Evolutionary conservation across 2,888 invertebrate genomes (phyloP).

Genomic region (Terebella lapidaria): DNA sequence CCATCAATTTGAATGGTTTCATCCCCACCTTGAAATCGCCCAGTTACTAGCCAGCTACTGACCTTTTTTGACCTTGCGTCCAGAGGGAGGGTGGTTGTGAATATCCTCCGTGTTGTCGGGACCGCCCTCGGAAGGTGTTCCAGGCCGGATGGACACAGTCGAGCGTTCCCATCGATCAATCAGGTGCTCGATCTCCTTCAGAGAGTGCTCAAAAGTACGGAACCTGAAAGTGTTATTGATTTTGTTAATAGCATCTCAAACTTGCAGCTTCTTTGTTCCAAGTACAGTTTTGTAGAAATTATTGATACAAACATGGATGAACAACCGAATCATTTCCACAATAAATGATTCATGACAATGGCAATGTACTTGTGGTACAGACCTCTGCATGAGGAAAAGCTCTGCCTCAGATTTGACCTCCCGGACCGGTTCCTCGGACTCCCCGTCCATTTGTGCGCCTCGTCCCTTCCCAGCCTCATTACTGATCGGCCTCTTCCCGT

Average conservation of each 20-base stretch:
- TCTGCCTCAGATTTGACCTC: constrained; percentile 43
- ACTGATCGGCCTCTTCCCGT: constrained; percentile 27
- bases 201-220: constrained; percentile 46
- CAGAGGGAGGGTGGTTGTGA: constrained; percentile 40
- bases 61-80: constrained; percentile 39
- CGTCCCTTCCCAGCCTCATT: constrained; percentile 9
- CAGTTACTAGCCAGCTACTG: too few species aligned
- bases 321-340: background rate
- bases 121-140: constrained; percentile 35
- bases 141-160: constrained; percentile 37
- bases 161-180: constrained; percentile 51
- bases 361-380: background rate
- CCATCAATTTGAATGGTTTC: too few species aligned
- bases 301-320: background rate
- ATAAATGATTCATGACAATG: background rate
- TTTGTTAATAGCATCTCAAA: too few species aligned
- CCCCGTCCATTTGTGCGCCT: constrained; percentile 30
- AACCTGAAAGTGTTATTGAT: constrained; percentile 32
- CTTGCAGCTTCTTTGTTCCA: too few species aligned
- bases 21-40: too few species aligned
- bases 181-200: constrained; percentile 47
- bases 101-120: constrained; percentile 5
- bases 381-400: constrained; percentile 40
- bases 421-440: constrained; percentile 26
- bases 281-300: background rate